phyloP scores from a whole-genome alignment of 2,888 invertebrate genomes.

The Liodrosophila aerea region DNA sequence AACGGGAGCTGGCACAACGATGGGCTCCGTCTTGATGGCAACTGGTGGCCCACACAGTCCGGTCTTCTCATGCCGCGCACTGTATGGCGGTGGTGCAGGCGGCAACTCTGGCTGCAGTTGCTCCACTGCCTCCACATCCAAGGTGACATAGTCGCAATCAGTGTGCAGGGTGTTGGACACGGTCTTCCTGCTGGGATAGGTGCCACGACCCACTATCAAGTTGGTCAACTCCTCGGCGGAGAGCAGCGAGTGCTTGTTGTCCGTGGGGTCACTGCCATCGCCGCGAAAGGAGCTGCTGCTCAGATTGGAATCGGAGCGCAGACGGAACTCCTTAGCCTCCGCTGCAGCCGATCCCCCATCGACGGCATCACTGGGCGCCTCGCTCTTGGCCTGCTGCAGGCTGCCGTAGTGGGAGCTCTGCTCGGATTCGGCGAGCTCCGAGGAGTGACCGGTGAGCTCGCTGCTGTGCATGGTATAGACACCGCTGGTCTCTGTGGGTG shows the following conservation, averaged over 20 bases:
- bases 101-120: constrained; percentile 87
- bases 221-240: constrained; percentile 93
- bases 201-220: constrained; percentile 90
- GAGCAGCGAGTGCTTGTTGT: constrained; percentile 88
- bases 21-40: neutral
- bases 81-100: constrained; percentile 88
- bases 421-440: constrained; percentile 85
- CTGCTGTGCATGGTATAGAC: constrained; percentile 91
- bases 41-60: constrained; percentile 81
- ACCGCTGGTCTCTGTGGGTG: constrained; percentile 92
- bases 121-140: constrained; percentile 70
- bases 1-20: constrained; percentile 29
- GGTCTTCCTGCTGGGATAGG: constrained; percentile 90
- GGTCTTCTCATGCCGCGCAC: constrained; percentile 85
- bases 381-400: constrained; percentile 83
- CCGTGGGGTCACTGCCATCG: constrained; percentile 94
- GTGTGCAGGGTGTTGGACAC: constrained; percentile 93
- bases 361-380: constrained; percentile 82
- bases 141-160: constrained; percentile 93
- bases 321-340: constrained; percentile 84
- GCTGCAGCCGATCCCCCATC: constrained; percentile 82
- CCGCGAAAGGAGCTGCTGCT: constrained; percentile 92
- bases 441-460: constrained; percentile 84
- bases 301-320: constrained; percentile 90
- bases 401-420: constrained; percentile 85